These are phyloP conservation scores for Amiota mariae DNA, from an alignment of 2,888 invertebrate species.

Conservation along the genomic window DNA sequence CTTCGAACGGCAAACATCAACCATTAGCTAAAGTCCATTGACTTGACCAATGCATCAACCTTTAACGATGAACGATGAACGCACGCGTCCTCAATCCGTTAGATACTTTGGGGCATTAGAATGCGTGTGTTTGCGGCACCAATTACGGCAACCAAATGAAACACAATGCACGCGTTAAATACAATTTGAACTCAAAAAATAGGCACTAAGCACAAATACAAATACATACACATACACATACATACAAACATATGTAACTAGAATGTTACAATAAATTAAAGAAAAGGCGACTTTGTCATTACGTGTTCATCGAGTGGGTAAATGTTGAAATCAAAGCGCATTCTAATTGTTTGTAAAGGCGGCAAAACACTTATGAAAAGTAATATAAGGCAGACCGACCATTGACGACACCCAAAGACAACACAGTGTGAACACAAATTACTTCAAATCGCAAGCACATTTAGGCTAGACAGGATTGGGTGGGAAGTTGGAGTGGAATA, in stretches of 20 bases:
- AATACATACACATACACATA: too few relatives aligned
- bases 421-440: not conserved
- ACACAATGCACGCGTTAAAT: conserved; percentile 50
- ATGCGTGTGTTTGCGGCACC: conserved; percentile 23
- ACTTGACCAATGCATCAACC: conserved; percentile 19
- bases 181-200: conserved; percentile 47
- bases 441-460: conserved; percentile 6
- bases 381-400: not conserved
- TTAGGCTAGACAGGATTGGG: conserved; percentile 11
- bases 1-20: conserved; percentile 56
- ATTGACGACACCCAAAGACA: conserved; percentile 33
- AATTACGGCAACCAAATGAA: conserved; percentile 16
- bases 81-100: conserved; percentile 52
- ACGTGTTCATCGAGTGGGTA: not conserved
- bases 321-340: not conserved
- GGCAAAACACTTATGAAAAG: not conserved
- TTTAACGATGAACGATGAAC: conserved; percentile 20
- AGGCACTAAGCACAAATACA: too few relatives aligned
- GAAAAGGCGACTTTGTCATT: not conserved
- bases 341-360: conserved; percentile 11
- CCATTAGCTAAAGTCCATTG: conserved; percentile 38
- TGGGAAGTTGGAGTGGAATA: not conserved
- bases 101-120: conserved; percentile 24
- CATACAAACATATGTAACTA: not conserved
- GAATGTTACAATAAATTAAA: not conserved